Percentiles rank a stretch among this genome's conserved stretches.
These are phyloP conservation scores for Talpa occidentalis DNA, from an alignment of 2,113 vertebrate genomes.

Conservation along the genomic window DNA sequence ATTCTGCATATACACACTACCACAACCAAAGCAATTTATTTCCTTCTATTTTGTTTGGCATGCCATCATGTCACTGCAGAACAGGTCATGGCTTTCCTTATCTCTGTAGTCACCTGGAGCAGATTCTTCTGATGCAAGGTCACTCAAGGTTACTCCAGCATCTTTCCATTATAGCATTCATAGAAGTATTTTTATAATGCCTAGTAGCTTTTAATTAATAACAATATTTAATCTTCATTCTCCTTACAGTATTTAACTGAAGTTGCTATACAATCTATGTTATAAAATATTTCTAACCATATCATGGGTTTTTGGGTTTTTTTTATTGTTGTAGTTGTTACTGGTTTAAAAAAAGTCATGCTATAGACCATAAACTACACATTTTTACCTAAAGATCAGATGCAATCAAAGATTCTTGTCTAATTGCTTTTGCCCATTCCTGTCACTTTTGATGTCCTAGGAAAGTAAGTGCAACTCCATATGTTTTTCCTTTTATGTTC, in stretches of 20 bases:
- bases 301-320: background rate
- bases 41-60: background rate
- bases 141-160: background rate
- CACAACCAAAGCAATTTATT: background rate
- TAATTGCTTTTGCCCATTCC: background rate
- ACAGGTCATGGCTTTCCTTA: background rate
- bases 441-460: background rate
- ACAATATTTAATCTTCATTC: background rate
- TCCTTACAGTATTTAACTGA: conserved; percentile 19
- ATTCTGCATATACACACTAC: background rate
- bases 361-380: background rate
- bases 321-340: background rate
- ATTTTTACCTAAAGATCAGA: background rate
- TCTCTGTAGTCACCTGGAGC: background rate
- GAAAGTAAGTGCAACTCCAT: background rate
- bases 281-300: background rate
- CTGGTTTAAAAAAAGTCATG: background rate
- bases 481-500: background rate
- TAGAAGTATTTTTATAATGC: conserved; percentile 2
- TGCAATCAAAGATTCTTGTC: background rate
- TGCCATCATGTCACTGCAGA: background rate
- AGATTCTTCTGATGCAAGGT: background rate
- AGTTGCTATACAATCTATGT: background rate
- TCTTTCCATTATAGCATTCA: background rate
- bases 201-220: background rate